Evolutionary conservation across 2,888 invertebrate genomes (phyloP).

Genomic region (Uropetala carovei): DNA sequence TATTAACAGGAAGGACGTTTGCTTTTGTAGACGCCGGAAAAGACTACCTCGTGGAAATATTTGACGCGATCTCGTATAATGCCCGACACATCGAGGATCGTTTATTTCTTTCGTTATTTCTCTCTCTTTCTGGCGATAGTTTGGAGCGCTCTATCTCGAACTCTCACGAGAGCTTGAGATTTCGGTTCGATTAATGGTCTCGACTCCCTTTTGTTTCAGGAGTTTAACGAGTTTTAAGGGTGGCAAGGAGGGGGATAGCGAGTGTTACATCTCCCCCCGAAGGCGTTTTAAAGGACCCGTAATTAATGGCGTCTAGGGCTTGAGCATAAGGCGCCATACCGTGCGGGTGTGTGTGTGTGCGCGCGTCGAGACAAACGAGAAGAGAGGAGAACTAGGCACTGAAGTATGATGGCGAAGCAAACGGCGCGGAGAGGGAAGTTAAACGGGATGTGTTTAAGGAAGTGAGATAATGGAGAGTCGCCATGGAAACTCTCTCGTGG

Average conservation of each 20-base stretch:
- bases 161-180: not conserved
- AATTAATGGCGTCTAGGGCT: conserved; percentile 52
- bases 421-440: not conserved
- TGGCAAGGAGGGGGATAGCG: not conserved
- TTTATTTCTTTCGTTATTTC: not conserved
- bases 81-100: not conserved
- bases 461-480: not conserved
- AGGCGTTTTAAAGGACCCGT: conserved; percentile 40
- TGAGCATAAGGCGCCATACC: not conserved
- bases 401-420: not conserved
- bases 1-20: not conserved
- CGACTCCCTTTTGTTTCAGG: conserved; percentile 37
- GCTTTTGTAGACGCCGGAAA: not conserved
- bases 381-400: not conserved
- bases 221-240: conserved; percentile 48
- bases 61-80: not conserved
- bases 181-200: conserved; percentile 44
- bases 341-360: not conserved
- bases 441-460: conserved; percentile 15
- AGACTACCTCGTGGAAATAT: not conserved
- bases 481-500: not conserved
- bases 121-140: too few species aligned
- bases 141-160: too few species aligned
- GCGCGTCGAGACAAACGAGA: not conserved
- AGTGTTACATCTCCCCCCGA: not conserved